A percentile compares a stretch with the other conserved stretches of the same genome.
These are phyloP conservation scores for Trichogramma dendrolimi DNA, from an alignment of 2,888 invertebrate species.

Conservation along the genomic window DNA sequence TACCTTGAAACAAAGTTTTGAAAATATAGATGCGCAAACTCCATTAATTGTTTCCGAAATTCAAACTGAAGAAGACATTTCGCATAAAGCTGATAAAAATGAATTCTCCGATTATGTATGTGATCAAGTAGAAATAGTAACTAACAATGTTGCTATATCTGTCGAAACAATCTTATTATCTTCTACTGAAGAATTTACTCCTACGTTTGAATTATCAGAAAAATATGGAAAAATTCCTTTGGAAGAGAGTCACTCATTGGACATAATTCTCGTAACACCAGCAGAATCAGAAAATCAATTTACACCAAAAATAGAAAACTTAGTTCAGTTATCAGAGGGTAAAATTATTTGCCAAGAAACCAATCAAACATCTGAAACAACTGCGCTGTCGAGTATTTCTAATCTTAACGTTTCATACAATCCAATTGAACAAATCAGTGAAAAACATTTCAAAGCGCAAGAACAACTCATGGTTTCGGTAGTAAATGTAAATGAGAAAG, in stretches of 20 bases:
- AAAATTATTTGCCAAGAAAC: slow-evolving; percentile 44
- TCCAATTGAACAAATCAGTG: slow-evolving; percentile 23
- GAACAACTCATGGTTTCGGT: slow-evolving; percentile 31
- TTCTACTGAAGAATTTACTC: slow-evolving; percentile 38
- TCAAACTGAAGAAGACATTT: slow-evolving; percentile 36
- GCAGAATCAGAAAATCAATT: slow-evolving; percentile 33
- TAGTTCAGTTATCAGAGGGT: slow-evolving; percentile 39
- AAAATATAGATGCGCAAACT: slow-evolving; percentile 30
- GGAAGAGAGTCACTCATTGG: slow-evolving; percentile 29
- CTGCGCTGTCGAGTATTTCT: slow-evolving; percentile 37
- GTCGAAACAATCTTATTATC: slow-evolving; percentile 36
- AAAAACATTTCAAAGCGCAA: slow-evolving; percentile 17
- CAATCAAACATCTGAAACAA: slow-evolving; percentile 41
- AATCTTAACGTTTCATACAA: slow-evolving; percentile 30
- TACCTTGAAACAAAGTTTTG: slow-evolving; percentile 38
- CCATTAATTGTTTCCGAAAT: slow-evolving; percentile 34
- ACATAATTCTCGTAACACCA: slow-evolving; percentile 32
- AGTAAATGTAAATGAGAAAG: slow-evolving; percentile 32
- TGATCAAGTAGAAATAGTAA: slow-evolving; percentile 43
- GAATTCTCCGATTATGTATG: slow-evolving; percentile 40
- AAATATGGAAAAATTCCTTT: slow-evolving; percentile 30
- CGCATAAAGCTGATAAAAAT: too few species aligned
- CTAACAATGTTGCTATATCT: slow-evolving; percentile 43
- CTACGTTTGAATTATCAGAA: slow-evolving; percentile 28
- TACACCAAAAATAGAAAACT: slow-evolving; percentile 34